These are phyloP conservation scores for Myotis planiceps DNA, from an alignment of 2,797 vertebrate genomes.

Conservation along the genomic window DNA sequence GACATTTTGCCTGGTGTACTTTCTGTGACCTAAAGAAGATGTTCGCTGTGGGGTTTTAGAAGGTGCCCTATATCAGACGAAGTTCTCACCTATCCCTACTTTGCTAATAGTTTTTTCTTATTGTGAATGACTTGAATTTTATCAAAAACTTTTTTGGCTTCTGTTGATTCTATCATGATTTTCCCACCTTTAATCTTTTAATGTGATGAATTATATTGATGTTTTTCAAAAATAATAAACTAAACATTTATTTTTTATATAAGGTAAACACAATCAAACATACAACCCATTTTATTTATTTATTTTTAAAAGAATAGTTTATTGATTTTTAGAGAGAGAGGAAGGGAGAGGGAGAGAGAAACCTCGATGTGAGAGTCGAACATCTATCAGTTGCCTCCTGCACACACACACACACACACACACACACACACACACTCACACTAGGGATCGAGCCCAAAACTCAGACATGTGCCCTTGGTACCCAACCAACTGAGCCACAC, in stretches of 20 bases:
- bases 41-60: background rate
- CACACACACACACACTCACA: too few species aligned
- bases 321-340: too few species aligned
- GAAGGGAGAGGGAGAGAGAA: too few species aligned
- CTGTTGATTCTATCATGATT: background rate
- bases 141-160: background rate
- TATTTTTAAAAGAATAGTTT: too few species aligned
- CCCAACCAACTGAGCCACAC: too few species aligned
- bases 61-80: background rate
- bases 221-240: background rate
- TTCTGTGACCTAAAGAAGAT: background rate
- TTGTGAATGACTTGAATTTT: background rate
- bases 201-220: background rate
- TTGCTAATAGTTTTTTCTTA: constrained; percentile 35
- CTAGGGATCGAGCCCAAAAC: too few species aligned
- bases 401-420: too few species aligned
- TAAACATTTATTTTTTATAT: background rate
- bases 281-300: background rate
- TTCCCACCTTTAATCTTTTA: background rate
- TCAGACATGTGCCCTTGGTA: too few species aligned
- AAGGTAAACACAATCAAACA: background rate
- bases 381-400: too few species aligned
- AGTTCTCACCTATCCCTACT: background rate
- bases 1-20: background rate
- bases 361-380: too few species aligned